Evolutionary conservation across 53 echinoderm and acorn worm species (phyloP).

Genomic region (Echinarachnius parma): DNA sequence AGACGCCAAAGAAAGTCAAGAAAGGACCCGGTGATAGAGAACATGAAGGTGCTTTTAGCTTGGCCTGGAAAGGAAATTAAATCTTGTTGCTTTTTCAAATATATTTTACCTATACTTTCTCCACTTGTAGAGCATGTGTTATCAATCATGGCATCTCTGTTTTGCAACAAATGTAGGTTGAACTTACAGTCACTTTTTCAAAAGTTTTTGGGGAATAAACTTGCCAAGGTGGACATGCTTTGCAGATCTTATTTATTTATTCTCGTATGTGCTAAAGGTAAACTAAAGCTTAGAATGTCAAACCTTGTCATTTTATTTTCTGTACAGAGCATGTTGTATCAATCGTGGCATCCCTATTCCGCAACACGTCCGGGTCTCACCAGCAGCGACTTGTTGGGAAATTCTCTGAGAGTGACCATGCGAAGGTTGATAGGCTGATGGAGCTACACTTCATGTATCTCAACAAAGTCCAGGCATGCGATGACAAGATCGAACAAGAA

Average conservation of each 20-base stretch:
- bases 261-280: background rate
- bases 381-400: conserved; percentile 83
- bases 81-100: no score
- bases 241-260: no score
- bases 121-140: conserved; percentile 59
- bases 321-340: conserved; percentile 76
- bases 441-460: conserved; percentile 84
- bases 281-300: background rate
- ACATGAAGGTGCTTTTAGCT: conserved; percentile 72
- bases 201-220: no score
- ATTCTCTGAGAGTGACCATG: conserved; percentile 86
- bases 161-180: conserved; percentile 56
- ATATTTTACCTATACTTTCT: background rate
- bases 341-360: conserved; percentile 82
- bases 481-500: conserved; percentile 89
- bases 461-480: conserved; percentile 73
- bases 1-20: conserved; percentile 81
- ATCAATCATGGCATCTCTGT: conserved; percentile 75
- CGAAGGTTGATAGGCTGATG: conserved; percentile 90
- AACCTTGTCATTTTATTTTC: background rate
- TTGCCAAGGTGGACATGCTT: conserved; percentile 72
- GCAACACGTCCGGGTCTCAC: conserved; percentile 69
- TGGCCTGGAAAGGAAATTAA: no score
- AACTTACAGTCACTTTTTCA: conserved; percentile 63
- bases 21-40: conserved; percentile 70